Evolutionary conservation across 1,140 invertebrate species (phyloP).

Genomic region (Thalassaphorura encarpata): DNA sequence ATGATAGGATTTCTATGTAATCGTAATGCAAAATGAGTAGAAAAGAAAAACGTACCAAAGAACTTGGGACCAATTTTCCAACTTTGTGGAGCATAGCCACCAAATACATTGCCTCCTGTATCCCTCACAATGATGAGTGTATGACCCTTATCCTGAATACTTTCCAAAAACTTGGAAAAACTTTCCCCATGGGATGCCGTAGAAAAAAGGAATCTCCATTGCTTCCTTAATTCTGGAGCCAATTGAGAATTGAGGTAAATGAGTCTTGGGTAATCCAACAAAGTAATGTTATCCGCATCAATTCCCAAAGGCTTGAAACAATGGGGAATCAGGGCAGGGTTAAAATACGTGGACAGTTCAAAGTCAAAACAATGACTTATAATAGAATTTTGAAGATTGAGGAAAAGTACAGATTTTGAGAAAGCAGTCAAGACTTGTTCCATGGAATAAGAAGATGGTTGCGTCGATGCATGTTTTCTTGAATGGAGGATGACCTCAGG

Average conservation of each 20-base stretch:
- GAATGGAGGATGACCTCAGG: background rate
- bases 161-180: conserved; percentile 64
- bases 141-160: conserved; percentile 56
- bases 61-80: conserved; percentile 64
- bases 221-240: conserved; percentile 56
- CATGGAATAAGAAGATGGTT: no score
- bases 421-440: conserved; percentile 27
- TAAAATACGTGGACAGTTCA: conserved; percentile 7
- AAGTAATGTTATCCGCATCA: conserved; percentile 36
- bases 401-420: conserved; percentile 18
- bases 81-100: conserved; percentile 65
- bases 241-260: conserved; percentile 64
- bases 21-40: no score
- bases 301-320: conserved; percentile 1
- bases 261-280: conserved; percentile 62
- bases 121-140: conserved; percentile 69
- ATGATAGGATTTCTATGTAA: no score
- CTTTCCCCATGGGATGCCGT: conserved; percentile 71
- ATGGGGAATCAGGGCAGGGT: conserved; percentile 18
- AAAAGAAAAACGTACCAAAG: conserved; percentile 44
- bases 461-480: background rate
- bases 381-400: conserved; percentile 22
- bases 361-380: conserved; percentile 26
- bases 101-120: conserved; percentile 71
- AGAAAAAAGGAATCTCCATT: conserved; percentile 74